These are phyloP conservation scores for Drosophila repletoides DNA, from an alignment of 1,140 invertebrate species.

Conservation along the genomic window DNA sequence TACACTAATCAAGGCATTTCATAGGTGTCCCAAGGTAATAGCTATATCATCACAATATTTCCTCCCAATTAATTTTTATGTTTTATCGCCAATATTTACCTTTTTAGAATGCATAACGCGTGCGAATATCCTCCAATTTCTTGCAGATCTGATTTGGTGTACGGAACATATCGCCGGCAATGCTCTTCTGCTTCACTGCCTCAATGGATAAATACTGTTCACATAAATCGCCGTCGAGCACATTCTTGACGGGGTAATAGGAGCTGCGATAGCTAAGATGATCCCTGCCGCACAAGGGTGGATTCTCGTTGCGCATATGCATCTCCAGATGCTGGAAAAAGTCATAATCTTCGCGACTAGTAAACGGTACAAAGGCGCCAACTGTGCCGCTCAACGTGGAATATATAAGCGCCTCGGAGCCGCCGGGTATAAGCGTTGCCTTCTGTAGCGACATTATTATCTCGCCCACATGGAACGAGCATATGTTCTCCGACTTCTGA, in stretches of 20 bases:
- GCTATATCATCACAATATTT: conserved; percentile 59
- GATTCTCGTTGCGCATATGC: conserved; percentile 99
- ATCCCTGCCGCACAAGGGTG: conserved; percentile 97
- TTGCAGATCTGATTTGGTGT: conserved; percentile 98
- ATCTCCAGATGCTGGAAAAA: conserved; percentile 99
- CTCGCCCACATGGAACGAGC: conserved; percentile 98
- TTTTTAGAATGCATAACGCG: conserved; percentile 95
- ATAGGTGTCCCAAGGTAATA: conserved; percentile 71
- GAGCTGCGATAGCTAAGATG: conserved; percentile 98
- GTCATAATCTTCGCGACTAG: conserved; percentile 98
- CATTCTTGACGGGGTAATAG: conserved; percentile 99
- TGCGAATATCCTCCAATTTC: conserved; percentile 96
- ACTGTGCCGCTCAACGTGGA: conserved; percentile 97
- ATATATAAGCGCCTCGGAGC: conserved; percentile 97
- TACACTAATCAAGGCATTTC: conserved; percentile 59
- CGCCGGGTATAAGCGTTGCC: conserved; percentile 97
- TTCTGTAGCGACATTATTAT: conserved; percentile 95
- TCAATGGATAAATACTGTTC: conserved; percentile 99
- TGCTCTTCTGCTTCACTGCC: conserved; percentile 95
- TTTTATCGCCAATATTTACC: conserved; percentile 5
- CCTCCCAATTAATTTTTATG: background rate
- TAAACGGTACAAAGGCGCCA: conserved; percentile 98
- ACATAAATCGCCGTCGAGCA: conserved; percentile 99
- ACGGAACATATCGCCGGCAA: conserved; percentile 96
- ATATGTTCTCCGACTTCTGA: conserved; percentile 96